These are phyloP conservation scores for Ondatra zibethicus DNA, from an alignment of 2,113 vertebrate genomes.

Conservation along the genomic window DNA sequence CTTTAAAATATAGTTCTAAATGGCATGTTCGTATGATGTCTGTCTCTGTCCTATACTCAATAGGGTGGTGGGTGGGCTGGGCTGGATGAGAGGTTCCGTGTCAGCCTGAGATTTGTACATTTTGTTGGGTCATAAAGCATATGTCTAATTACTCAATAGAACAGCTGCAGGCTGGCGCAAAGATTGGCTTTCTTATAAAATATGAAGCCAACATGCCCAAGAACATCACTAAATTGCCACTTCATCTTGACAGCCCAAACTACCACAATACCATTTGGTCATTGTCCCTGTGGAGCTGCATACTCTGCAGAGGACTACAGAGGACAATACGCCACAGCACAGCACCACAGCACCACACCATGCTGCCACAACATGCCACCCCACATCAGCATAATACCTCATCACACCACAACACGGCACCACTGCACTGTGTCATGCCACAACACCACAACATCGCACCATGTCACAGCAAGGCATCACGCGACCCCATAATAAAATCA, in stretches of 20 bases:
- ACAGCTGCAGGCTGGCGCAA: background rate
- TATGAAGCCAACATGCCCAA: background rate
- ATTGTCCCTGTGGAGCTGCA: background rate
- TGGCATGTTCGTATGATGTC: background rate
- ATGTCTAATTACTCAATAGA: background rate
- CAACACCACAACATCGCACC: no score
- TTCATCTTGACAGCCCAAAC: background rate
- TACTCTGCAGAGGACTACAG: background rate
- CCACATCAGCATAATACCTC: background rate
- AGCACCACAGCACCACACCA: background rate
- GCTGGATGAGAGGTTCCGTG: fast-evolving
- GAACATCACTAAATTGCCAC: background rate
- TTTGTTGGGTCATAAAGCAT: background rate
- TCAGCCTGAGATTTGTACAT: background rate
- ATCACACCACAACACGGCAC: no score
- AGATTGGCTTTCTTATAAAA: background rate
- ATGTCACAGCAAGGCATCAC: background rate
- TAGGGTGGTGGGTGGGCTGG: no score
- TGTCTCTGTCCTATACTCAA: background rate
- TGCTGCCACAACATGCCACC: no score
- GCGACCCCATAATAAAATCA: background rate
- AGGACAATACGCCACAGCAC: background rate
- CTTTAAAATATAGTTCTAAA: background rate
- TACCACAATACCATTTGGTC: no score
- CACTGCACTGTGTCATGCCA: no score